Conservation (phyloP, 2,797 vertebrate genomes). For the Phoebastria nigripes region DNA sequence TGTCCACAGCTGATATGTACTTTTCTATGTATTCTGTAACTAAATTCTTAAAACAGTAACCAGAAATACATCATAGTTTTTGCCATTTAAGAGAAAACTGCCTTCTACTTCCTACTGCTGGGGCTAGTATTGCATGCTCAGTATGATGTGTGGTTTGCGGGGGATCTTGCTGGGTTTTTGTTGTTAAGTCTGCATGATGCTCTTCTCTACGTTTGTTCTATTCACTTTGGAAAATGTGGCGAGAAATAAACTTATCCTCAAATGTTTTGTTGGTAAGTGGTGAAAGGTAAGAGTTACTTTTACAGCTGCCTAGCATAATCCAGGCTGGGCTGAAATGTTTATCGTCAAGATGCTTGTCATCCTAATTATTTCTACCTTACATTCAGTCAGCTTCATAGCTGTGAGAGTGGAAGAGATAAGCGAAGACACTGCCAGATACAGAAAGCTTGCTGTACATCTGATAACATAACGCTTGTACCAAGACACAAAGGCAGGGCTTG, state of each 20-base stretch:
- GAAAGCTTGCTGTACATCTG: not conserved
- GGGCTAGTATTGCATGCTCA: rapidly evolving
- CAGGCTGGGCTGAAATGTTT: not conserved
- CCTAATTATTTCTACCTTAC: not conserved
- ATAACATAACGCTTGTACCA: rapidly evolving
- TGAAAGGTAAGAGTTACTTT: not conserved
- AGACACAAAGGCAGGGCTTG: not conserved
- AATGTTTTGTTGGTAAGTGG: not conserved
- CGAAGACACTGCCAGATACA: not conserved
- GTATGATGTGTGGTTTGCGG: rapidly evolving
- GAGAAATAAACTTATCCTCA: not conserved
- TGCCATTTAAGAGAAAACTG: not conserved
- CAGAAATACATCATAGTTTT: not conserved
- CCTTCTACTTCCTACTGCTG: not conserved
- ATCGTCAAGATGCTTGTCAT: not conserved
- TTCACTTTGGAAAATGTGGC: not conserved
- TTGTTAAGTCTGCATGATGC: not conserved
- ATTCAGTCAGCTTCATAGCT: not conserved
- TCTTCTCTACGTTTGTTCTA: not conserved
- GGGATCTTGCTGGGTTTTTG: not conserved
- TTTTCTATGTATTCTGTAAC: not conserved
- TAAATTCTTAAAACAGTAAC: not conserved
- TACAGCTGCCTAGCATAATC: not conserved
- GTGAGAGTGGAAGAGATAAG: not conserved
- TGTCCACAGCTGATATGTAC: not conserved